Evolutionary conservation across 2,888 invertebrate species (phyloP), one percentile per base, ranked within the genome.

Genomic region (Lottia gigantea): DNA sequence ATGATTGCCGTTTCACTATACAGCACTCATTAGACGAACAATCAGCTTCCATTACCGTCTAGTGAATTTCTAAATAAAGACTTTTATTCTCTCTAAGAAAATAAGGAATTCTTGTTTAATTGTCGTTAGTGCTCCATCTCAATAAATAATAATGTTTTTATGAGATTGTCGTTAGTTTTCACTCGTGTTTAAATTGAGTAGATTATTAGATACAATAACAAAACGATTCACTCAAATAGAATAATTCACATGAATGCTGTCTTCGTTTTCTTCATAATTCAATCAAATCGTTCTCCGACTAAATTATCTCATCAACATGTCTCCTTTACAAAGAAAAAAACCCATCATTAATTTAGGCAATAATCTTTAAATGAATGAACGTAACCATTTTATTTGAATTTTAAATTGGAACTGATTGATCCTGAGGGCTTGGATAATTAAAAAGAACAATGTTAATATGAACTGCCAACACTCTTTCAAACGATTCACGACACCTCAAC

Each of bases 321-420:
- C 46, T 40, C 40, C 47, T 49, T 62, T 63, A 68, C 46, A 49
- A 47, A 62, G 46, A 46, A 49, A 68, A 68, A 40, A 68, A 64
- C n/a, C 31, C 63, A 47, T 68, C 63, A 63, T 49, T 68, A 68
- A 68, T 68, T 68, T 64, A 63, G 63, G 63, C 68, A 68, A 68
- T 68, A 68, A 68, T 63, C 63, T 63, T 45, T 46, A 40, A 64
- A 63, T 68, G 63, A 68, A 64, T 68, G 63, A 68, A 64, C 46
- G 55, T 62, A 67, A 62, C 67, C 61, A 67, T 67, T 62, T 62
- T 45, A 46, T 67, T 67, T 67, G 62, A 46, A 67, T 40, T 40
- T 40, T 40, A 40, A 40, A 40, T 40, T 40, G 40, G 40, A 40
- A 40, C 40, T 40, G 40, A 40, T 40, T 40, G 40, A 40, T 40